Conservation (phyloP, 1,140 invertebrate species). For the Laupala kohalensis region DNA sequence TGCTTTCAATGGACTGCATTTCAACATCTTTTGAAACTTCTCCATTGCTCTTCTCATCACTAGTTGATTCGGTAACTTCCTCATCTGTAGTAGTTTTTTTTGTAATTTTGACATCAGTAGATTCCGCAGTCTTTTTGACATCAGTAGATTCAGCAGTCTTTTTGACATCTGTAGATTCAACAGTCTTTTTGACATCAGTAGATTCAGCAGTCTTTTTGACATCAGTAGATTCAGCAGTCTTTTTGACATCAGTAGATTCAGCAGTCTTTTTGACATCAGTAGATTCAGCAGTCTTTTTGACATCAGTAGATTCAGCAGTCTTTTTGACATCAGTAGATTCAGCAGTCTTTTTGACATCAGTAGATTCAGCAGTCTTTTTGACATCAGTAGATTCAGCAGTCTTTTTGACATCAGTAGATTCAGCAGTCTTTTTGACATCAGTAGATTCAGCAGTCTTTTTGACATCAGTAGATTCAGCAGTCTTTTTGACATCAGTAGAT, state of each 20-base stretch:
- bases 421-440: not conserved
- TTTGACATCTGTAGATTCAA: not conserved
- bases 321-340: no score
- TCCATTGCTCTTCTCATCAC: not conserved
- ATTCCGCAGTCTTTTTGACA: not conserved
- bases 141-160: not conserved
- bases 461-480: not conserved
- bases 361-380: no score
- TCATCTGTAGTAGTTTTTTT: no score
- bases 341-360: no score
- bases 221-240: not conserved
- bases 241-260: not conserved
- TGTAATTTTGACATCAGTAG: not conserved
- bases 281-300: not conserved
- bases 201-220: not conserved
- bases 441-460: not conserved
- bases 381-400: no score
- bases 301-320: not conserved
- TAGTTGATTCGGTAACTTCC: not conserved
- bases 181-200: not conserved
- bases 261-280: not conserved
- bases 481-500: not conserved
- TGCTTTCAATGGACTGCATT: not conserved
- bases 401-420: no score
- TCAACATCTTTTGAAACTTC: not conserved